Evolutionary conservation across 2,113 vertebrate species (phyloP).

Genomic region (Rhadina sibilatrix): DNA sequence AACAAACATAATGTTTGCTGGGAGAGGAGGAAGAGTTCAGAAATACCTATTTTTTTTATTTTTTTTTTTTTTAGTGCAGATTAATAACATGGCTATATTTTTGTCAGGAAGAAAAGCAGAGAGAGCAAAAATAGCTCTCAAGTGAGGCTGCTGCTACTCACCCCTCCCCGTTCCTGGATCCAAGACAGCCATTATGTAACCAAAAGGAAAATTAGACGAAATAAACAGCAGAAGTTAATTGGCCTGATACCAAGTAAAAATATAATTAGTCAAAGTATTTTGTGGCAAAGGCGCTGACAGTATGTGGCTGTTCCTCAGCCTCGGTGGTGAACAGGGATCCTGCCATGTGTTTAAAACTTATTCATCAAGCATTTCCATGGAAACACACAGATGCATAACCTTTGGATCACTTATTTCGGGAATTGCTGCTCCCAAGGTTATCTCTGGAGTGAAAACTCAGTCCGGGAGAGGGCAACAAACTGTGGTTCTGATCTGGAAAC

Average conservation of each 20-base stretch:
- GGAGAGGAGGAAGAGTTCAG: background rate
- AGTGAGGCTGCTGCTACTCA: constrained; percentile 38
- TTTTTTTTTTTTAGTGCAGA: background rate
- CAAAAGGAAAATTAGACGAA: constrained; percentile 1
- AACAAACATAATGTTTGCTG: background rate
- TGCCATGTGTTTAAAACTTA: constrained; percentile 41
- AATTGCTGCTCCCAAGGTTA: background rate
- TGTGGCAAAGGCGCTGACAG: background rate
- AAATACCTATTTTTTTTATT: background rate
- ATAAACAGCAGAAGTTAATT: constrained; percentile 48
- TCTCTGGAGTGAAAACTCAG: background rate
- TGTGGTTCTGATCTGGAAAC: background rate
- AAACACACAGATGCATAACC: constrained; percentile 23
- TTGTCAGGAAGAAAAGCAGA: constrained; percentile 8
- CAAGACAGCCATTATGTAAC: constrained; percentile 55
- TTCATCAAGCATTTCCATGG: constrained; percentile 48
- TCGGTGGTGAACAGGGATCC: background rate
- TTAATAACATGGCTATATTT: constrained; percentile 29
- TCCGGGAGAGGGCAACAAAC: background rate
- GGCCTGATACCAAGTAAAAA: constrained; percentile 23
- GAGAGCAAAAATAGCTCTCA: constrained; percentile 46
- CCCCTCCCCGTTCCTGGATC: constrained; percentile 38
- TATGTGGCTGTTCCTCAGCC: background rate
- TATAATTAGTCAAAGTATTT: constrained; percentile 31
- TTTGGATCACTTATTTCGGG: constrained; percentile 17